These are phyloP conservation scores for Catharus bicknelli DNA, from an alignment of 2,113 vertebrate genomes.

Conservation along the genomic window DNA sequence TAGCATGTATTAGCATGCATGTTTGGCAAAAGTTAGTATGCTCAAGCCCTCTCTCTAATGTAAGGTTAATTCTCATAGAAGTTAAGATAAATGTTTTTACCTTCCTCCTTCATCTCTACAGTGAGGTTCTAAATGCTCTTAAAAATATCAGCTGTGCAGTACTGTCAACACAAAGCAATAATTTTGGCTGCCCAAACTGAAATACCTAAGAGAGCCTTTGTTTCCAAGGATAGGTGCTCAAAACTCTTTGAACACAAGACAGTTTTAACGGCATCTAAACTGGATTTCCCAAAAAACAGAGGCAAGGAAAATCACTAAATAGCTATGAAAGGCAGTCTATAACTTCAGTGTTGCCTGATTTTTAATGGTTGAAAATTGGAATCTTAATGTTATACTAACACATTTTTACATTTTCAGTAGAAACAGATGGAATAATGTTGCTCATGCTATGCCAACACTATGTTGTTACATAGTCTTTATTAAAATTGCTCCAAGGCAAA, in stretches of 20 bases:
- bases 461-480: constrained; percentile 24
- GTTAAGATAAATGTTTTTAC: background rate
- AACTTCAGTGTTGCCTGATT: background rate
- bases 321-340: background rate
- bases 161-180: background rate
- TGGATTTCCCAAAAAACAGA: background rate
- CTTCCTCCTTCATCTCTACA: background rate
- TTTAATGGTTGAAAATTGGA: constrained; percentile 27
- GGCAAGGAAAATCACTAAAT: background rate
- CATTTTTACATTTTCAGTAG: constrained; percentile 39
- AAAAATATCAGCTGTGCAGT: background rate
- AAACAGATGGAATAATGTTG: constrained; percentile 60
- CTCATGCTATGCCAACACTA: constrained; percentile 52
- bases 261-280: background rate
- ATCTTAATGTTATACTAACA: constrained; percentile 16
- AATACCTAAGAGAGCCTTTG: background rate
- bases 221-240: background rate
- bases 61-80: background rate
- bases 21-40: background rate
- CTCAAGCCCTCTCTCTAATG: background rate
- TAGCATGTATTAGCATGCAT: background rate
- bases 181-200: background rate
- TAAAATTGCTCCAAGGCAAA: constrained; percentile 44
- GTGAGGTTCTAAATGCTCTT: background rate
- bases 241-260: background rate